Evolutionary conservation across 1,140 invertebrate species (phyloP).

Genomic region (Drosophila busckii): DNA sequence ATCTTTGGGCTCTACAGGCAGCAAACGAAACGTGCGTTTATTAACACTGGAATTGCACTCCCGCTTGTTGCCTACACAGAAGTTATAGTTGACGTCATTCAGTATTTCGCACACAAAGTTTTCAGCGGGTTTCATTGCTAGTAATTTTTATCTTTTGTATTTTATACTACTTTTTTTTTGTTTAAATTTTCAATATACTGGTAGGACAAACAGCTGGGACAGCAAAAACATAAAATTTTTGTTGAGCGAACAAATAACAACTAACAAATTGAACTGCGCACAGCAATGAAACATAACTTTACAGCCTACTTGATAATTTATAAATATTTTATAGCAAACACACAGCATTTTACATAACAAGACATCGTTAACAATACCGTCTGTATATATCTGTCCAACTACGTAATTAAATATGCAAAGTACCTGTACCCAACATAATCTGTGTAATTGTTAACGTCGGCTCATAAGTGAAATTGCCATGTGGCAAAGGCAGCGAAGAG

Average conservation of each 20-base stretch:
- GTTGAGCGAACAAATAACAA: background rate
- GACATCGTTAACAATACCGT: background rate
- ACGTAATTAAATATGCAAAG: slow-evolving; percentile 4
- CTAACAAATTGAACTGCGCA: no score
- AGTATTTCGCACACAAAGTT: slow-evolving; percentile 24
- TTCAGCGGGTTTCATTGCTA: no score
- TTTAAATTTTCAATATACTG: no score
- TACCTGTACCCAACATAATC: slow-evolving; percentile 10
- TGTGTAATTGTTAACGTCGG: slow-evolving; percentile 18
- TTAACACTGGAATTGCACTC: no score
- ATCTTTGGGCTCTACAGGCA: background rate
- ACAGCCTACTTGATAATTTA: background rate
- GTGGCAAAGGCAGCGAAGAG: no score
- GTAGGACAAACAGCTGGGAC: background rate
- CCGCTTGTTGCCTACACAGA: no score
- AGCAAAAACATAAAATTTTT: background rate
- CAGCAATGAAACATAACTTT: background rate
- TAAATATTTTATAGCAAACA: background rate
- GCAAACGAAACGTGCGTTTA: slow-evolving; percentile 5
- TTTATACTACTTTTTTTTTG: no score
- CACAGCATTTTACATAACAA: slow-evolving; percentile 7
- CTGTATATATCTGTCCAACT: no score
- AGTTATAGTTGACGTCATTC: background rate
- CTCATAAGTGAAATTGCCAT: slow-evolving; percentile 17
- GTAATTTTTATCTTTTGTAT: no score